Evolutionary conservation across 2,797 vertebrate genomes (phyloP).

Genomic region (Urosaurus nigricauda): DNA sequence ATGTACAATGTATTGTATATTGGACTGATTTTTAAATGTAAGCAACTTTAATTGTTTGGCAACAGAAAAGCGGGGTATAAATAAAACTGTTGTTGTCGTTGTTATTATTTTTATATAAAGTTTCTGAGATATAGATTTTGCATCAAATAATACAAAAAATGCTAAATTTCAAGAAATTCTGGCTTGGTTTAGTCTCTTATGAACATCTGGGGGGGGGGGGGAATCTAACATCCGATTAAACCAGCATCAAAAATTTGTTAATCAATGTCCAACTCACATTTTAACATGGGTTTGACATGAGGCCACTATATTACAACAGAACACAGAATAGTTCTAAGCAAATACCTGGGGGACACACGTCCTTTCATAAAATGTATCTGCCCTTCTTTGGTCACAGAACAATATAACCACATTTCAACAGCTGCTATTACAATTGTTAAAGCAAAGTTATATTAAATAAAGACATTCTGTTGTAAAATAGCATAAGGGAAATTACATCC

Average conservation of each 20-base stretch:
- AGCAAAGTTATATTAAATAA: neutral
- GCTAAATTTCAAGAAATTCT: neutral
- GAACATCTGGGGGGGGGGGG: neutral
- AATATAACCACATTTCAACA: neutral
- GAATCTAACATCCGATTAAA: neutral
- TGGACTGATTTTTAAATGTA: too few species aligned
- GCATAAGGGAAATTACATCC: neutral
- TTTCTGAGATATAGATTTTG: neutral
- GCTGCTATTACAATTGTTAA: neutral
- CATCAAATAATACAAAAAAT: neutral
- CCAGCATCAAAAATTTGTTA: neutral
- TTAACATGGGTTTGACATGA: neutral
- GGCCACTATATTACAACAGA: neutral
- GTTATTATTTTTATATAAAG: too few species aligned
- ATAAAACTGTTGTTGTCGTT: too few species aligned
- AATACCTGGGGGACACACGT: neutral
- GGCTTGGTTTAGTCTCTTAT: neutral
- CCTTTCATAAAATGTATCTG: slow-evolving; percentile 9
- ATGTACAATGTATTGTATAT: too few species aligned
- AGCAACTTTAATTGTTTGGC: too few species aligned
- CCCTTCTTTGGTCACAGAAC: neutral
- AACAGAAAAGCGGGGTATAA: too few species aligned
- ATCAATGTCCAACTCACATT: neutral
- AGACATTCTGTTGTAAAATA: neutral
- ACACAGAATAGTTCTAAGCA: neutral